phyloP scores from a whole-genome alignment of 2,797 vertebrate species.

The Emys orbicularis region DNA sequence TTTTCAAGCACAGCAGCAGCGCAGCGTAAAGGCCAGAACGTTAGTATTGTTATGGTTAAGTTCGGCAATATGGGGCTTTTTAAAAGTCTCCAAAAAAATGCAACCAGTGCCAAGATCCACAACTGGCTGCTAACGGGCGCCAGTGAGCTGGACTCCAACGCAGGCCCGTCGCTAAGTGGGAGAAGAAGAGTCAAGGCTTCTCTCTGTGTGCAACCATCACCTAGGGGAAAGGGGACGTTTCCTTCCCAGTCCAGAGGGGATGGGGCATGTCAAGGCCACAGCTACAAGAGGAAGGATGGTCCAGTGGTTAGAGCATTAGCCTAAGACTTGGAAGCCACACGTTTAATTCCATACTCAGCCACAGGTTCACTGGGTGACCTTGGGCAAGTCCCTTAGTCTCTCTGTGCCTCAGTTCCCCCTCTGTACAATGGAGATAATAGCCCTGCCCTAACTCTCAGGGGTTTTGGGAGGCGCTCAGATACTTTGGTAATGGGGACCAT shows the following conservation, averaged over 20 bases:
- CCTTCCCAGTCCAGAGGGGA: background rate
- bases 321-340: fast-evolving
- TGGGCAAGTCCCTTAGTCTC: background rate
- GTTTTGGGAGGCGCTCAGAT: background rate
- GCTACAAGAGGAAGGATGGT: background rate
- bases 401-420: background rate
- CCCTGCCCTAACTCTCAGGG: background rate
- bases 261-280: fast-evolving
- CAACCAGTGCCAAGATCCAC: background rate
- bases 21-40: constrained; percentile 52
- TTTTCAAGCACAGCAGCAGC: constrained; percentile 76
- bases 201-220: background rate
- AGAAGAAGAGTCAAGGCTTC: background rate
- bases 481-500: background rate
- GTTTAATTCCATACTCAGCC: background rate
- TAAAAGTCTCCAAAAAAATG: constrained; percentile 11
- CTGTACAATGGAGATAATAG: background rate
- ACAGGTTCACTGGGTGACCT: background rate
- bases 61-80: constrained; percentile 47
- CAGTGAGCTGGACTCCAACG: background rate
- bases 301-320: background rate
- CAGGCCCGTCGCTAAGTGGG: fast-evolving
- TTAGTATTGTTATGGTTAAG: constrained; percentile 52
- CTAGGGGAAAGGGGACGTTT: fast-evolving
- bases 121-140: background rate